Base-by-base conservation (phyloP, 2,113 vertebrate genomes). In the Chionomys nivalis region DNA sequence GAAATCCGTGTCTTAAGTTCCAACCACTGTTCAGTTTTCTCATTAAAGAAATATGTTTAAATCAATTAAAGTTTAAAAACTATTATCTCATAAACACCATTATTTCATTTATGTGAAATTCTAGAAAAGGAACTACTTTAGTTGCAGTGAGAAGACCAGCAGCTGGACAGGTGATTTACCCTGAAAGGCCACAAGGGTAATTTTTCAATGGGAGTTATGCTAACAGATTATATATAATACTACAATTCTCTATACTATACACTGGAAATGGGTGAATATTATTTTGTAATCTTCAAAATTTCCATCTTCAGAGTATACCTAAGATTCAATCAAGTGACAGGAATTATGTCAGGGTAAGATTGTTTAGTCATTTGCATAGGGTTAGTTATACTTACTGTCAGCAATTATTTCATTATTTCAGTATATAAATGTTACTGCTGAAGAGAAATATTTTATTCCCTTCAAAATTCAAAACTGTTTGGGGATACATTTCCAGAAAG, bases 381-480 rank as follows among this genome's bases (percentile, higher is more conserved):
- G 61, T 81, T 96, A 95, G 1, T 70, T 39, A 91, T 24, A 92
- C 14, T 97, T 39, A 7, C 76, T 89, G 12, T 68, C 42, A 82
- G 1, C 31, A 70, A 66, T 90, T 85, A 70, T 44, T 61, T 83
- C 5, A 66, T 90, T 81, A 65, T 44, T 61, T 83, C 33, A 14
- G 42, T 42, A 85, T 28, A 58, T 39, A 76, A 95, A 55, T 31
- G 36, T 70, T 76, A 89, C 33, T 10, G 90, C 26, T 10, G 90
- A 75, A 17, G 49, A 94, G 58, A 90, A 63, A 73, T 36, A 47
- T 94, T n/a, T 72, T n/a, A 39, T 77, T 73, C 61, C 47, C 36
- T 92, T 92, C 58, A 97, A 92, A 96, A 88, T 77, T 81, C 47
- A 92, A 89, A 92, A 94, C 23, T 90, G n/a, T 52, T 86, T 94